phyloP scores from a whole-genome alignment of 2,888 invertebrate species.

The Pristionchus japonicus region DNA sequence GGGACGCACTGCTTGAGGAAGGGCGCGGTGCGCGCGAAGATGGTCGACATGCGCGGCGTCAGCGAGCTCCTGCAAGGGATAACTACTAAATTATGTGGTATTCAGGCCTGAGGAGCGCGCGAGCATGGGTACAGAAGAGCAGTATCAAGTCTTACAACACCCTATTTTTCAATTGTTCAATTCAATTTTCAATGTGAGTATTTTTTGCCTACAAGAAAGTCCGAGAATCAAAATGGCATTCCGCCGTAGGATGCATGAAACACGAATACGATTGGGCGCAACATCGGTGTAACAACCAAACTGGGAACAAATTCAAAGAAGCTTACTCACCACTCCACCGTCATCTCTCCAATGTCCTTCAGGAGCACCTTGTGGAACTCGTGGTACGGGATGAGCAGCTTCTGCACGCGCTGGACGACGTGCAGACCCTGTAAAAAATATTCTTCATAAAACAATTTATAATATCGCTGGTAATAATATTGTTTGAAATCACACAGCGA shows the following conservation, averaged over 20 bases:
- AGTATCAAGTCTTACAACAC: too few relatives aligned
- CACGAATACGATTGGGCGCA: background rate
- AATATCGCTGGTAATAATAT: background rate
- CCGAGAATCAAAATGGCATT: too few relatives aligned
- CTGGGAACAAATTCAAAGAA: background rate
- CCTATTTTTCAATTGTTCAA: too few relatives aligned
- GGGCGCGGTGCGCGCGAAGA: conserved; percentile 63
- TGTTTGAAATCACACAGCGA: background rate
- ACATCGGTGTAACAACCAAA: background rate
- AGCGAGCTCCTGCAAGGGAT: conserved; percentile 62
- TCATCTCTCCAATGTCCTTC: conserved; percentile 13
- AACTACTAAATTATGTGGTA: too few relatives aligned
- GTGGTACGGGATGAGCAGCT: conserved; percentile 22
- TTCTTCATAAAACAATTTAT: background rate
- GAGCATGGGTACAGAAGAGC: too few relatives aligned
- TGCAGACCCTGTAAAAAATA: background rate
- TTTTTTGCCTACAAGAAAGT: too few relatives aligned
- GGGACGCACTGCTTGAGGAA: conserved; percentile 59
- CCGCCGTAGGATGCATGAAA: too few relatives aligned
- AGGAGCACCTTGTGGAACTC: conserved; percentile 41
- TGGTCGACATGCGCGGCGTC: conserved; percentile 60
- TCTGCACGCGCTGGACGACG: conserved; percentile 33
- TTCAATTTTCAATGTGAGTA: too few relatives aligned
- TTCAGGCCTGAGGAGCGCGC: too few relatives aligned
- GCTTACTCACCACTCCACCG: conserved; percentile 16